Evolutionary conservation across 2,113 vertebrate species (phyloP).

Genomic region (Collichthys lucidus): DNA sequence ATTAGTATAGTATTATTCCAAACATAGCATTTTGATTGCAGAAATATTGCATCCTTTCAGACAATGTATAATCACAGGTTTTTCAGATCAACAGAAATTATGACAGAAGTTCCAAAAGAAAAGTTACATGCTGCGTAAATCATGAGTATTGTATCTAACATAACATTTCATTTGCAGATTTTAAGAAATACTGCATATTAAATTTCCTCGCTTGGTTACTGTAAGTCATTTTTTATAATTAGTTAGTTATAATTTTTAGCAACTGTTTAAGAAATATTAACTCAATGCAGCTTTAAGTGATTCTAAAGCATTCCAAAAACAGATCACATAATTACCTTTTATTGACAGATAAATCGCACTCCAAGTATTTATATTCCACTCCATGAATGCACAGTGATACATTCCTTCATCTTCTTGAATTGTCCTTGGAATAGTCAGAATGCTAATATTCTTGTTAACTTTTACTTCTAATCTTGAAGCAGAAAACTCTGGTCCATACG

Average conservation of each 20-base stretch:
- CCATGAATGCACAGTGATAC: slow-evolving; percentile 45
- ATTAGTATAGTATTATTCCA: no score
- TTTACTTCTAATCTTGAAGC: neutral
- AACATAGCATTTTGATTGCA: no score
- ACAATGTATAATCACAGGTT: no score
- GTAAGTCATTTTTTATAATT: no score
- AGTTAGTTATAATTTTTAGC: no score
- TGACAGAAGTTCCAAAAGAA: no score
- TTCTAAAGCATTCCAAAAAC: neutral
- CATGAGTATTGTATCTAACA: no score
- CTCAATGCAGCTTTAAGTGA: neutral
- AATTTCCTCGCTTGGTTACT: no score
- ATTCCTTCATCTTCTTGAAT: slow-evolving; percentile 45
- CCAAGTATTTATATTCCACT: neutral
- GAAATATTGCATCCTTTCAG: no score
- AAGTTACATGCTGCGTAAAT: no score
- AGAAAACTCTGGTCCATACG: neutral
- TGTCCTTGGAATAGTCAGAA: slow-evolving; percentile 22
- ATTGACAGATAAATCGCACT: slow-evolving; percentile 30
- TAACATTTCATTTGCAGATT: neutral
- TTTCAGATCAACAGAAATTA: no score
- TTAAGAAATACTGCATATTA: no score
- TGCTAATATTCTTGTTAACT: accelerated
- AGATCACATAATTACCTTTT: slow-evolving; percentile 38
- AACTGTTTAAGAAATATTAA: neutral